phyloP scores from a whole-genome alignment of 1,140 invertebrate species.

The Ceratitis capitata region DNA sequence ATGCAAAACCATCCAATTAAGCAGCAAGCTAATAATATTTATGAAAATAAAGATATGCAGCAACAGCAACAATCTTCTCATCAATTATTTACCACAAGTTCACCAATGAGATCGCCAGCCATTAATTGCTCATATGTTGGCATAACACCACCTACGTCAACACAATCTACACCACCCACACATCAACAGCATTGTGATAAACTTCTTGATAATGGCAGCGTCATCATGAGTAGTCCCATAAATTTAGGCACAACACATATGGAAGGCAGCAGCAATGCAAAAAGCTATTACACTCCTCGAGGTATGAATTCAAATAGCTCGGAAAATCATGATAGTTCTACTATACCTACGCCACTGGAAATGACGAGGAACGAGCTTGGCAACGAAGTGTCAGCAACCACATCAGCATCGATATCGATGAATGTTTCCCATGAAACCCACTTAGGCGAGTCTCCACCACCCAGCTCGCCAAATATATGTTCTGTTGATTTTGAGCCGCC shows the following conservation, averaged over 20 bases:
- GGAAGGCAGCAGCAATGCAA: not conserved
- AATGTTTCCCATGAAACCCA: not conserved
- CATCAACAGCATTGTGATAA: constrained; percentile 32
- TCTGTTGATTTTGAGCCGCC: constrained; percentile 55
- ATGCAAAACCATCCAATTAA: not conserved
- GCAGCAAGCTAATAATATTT: not conserved
- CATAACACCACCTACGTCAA: constrained; percentile 42
- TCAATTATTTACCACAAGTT: constrained; percentile 51
- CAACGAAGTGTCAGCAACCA: not conserved
- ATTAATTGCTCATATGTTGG: constrained; percentile 55
- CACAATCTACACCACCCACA: not conserved
- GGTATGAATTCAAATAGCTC: not conserved
- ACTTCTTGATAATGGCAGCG: not conserved
- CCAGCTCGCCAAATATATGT: constrained; percentile 58
- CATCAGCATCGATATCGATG: not conserved
- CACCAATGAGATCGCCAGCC: constrained; percentile 58
- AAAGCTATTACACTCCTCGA: not conserved
- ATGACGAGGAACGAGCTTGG: not conserved
- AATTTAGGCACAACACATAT: not conserved
- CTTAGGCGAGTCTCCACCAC: constrained; percentile 48
- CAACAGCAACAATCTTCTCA: constrained; percentile 47
- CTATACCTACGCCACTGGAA: not conserved
- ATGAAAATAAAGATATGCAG: constrained; percentile 38
- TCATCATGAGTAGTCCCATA: not conserved
- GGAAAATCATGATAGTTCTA: not conserved